These are phyloP conservation scores for Aproaerema taeniolella DNA, from an alignment of 2,888 invertebrate species.

Conservation along the genomic window DNA sequence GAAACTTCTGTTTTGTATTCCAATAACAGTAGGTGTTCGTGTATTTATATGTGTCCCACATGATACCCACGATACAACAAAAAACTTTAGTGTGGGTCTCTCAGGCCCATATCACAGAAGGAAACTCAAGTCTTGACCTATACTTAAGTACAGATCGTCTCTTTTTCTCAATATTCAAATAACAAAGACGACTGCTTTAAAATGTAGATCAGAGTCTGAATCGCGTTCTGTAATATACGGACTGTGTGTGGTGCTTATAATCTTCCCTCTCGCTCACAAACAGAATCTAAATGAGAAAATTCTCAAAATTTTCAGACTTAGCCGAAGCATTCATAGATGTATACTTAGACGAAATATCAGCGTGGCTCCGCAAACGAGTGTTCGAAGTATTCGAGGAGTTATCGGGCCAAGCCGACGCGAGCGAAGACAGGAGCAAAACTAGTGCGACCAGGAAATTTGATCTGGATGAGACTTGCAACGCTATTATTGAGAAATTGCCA, in stretches of 20 bases:
- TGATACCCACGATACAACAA: no score
- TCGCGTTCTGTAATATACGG: not conserved
- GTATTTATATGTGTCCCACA: no score
- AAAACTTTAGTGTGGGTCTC: no score
- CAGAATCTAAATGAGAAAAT: not conserved
- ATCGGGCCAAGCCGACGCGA: slow-evolving; percentile 22
- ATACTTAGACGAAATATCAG: slow-evolving; percentile 42
- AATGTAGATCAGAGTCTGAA: not conserved
- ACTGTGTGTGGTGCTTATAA: not conserved
- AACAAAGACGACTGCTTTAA: no score
- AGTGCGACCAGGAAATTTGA: slow-evolving; percentile 22
- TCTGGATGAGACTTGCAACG: slow-evolving; percentile 39
- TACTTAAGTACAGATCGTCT: no score
- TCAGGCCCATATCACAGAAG: no score
- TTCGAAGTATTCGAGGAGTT: slow-evolving; percentile 46
- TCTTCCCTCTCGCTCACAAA: no score
- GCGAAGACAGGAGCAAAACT: slow-evolving; percentile 11
- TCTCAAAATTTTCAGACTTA: slow-evolving; percentile 36
- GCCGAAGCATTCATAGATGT: slow-evolving; percentile 43
- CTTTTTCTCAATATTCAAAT: no score
- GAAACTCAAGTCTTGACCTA: no score
- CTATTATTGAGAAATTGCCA: slow-evolving; percentile 39
- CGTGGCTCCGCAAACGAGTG: slow-evolving; percentile 46
- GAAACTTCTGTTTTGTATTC: no score
- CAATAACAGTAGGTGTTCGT: no score